phyloP scores from a whole-genome alignment of 2,797 vertebrate species.

The Thalassophryne amazonica region DNA sequence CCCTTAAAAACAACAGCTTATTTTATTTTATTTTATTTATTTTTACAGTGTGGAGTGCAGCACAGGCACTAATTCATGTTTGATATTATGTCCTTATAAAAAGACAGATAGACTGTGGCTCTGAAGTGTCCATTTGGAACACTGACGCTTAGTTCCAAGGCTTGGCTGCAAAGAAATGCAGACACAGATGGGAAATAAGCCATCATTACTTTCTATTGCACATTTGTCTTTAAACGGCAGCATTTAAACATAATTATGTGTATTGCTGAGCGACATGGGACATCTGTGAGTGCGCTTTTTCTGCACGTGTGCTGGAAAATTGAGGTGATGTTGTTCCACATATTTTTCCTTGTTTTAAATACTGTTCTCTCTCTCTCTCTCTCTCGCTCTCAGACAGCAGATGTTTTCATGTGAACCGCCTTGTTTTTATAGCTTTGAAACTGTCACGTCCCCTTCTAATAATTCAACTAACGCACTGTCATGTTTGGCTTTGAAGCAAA shows the following conservation, averaged over 20 bases:
- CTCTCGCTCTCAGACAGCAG: slow-evolving; percentile 26
- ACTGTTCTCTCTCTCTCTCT: slow-evolving; percentile 22
- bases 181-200: slow-evolving; percentile 74
- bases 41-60: neutral
- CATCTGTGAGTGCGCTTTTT: slow-evolving; percentile 54
- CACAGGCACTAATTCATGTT: slow-evolving; percentile 1
- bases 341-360: slow-evolving; percentile 58
- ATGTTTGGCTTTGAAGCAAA: slow-evolving; percentile 42
- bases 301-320: slow-evolving; percentile 53
- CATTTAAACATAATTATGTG: slow-evolving; percentile 78
- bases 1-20: no score
- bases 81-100: slow-evolving; percentile 3
- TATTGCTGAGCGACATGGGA: slow-evolving; percentile 59
- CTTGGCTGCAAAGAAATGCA: slow-evolving; percentile 53
- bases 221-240: slow-evolving; percentile 78
- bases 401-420: slow-evolving; percentile 50
- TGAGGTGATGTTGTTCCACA: slow-evolving; percentile 48
- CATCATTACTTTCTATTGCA: slow-evolving; percentile 75
- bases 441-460: slow-evolving; percentile 42
- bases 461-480: slow-evolving; percentile 52
- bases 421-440: slow-evolving; percentile 72
- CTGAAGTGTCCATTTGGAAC: slow-evolving; percentile 39
- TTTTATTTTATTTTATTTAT: no score
- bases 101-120: slow-evolving; percentile 17
- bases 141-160: slow-evolving; percentile 60